Evolutionary conservation across 2,888 invertebrate genomes (phyloP).

Genomic region (Epistrophe grossulariae): DNA sequence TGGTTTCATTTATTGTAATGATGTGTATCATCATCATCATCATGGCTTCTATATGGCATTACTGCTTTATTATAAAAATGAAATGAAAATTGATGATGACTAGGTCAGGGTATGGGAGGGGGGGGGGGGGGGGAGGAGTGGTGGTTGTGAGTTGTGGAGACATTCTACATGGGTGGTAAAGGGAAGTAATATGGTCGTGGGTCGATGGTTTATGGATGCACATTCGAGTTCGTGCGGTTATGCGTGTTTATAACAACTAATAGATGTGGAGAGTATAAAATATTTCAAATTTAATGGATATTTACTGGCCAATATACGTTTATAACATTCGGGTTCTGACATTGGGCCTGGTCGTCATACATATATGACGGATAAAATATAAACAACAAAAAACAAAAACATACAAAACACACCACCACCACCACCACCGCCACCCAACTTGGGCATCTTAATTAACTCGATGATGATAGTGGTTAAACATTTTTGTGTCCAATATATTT

Average conservation of each 20-base stretch:
- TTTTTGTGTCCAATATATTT: constrained; percentile 74
- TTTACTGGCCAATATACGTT: constrained; percentile 35
- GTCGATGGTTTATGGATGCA: constrained; percentile 50
- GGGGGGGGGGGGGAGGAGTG: neutral
- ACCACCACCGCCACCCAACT: constrained; percentile 44
- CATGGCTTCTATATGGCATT: constrained; percentile 33
- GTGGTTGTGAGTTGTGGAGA: too few species aligned
- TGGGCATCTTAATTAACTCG: constrained; percentile 75
- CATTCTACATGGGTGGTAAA: neutral
- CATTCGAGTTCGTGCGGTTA: constrained; percentile 64
- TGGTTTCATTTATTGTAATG: constrained; percentile 73
- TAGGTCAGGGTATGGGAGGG: neutral
- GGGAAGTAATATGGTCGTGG: neutral
- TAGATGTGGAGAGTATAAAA: constrained; percentile 53
- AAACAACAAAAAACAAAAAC: constrained; percentile 34
- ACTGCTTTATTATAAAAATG: constrained; percentile 63
- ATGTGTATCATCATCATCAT: constrained; percentile 58
- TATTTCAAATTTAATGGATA: constrained; percentile 73
- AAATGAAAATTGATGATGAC: constrained; percentile 48
- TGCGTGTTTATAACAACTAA: constrained; percentile 58
- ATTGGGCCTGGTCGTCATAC: neutral
- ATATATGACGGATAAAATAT: neutral
- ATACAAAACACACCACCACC: constrained; percentile 7
- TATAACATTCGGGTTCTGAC: neutral
- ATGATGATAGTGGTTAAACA: constrained; percentile 74